These are phyloP conservation scores for Spinus olivaceus DNA, from an alignment of 2,797 vertebrate species.

Conservation along the genomic window DNA sequence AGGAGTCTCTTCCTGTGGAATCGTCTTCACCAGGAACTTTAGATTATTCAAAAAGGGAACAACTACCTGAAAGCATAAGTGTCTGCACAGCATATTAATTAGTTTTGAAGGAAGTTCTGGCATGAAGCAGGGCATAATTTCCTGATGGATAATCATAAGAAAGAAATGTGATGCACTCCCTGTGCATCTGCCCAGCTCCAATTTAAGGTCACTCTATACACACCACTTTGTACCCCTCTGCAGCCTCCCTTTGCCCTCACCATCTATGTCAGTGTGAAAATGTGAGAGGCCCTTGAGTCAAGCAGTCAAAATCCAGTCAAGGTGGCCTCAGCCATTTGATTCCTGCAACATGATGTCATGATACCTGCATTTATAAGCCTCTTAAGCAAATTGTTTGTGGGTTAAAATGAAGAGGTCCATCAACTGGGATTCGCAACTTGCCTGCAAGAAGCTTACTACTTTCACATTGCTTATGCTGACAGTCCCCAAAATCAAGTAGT, in stretches of 20 bases:
- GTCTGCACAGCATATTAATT: background rate
- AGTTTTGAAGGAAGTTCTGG: background rate
- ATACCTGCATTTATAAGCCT: background rate
- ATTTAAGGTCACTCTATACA: background rate
- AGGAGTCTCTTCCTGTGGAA: background rate
- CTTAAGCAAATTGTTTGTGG: background rate
- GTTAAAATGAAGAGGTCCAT: background rate
- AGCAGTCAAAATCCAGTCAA: background rate
- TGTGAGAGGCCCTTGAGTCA: background rate
- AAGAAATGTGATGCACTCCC: background rate
- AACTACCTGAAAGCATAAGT: background rate
- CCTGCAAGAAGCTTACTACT: background rate
- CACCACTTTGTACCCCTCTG: background rate
- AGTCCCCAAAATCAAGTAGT: background rate
- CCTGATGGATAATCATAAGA: background rate
- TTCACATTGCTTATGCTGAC: background rate
- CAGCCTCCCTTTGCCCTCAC: background rate
- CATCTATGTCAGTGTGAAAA: background rate
- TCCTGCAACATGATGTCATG: background rate
- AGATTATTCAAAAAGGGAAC: background rate
- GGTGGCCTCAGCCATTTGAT: background rate
- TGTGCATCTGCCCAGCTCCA: background rate
- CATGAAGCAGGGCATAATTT: background rate
- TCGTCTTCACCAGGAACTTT: background rate
- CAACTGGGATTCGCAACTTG: background rate